Evolutionary conservation across 1,140 invertebrate species (phyloP).

Genomic region (Anadara kagoshimensis): DNA sequence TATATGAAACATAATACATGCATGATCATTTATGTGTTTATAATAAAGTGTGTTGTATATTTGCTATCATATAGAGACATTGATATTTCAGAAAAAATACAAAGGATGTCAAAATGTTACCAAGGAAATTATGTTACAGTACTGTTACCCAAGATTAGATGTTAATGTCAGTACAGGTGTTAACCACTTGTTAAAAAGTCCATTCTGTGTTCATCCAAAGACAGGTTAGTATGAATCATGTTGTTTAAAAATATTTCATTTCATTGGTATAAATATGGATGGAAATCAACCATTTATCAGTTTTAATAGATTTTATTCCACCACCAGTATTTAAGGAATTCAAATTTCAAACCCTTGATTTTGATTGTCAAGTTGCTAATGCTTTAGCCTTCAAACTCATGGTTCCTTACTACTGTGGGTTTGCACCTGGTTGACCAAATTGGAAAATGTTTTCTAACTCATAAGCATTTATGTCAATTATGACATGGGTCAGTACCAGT

Average conservation of each 20-base stretch:
- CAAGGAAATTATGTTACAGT: constrained; percentile 75
- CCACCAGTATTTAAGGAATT: not conserved
- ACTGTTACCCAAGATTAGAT: constrained; percentile 94
- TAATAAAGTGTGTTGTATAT: no score
- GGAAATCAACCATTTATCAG: not conserved
- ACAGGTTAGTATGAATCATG: constrained; percentile 79
- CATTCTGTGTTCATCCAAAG: constrained; percentile 99
- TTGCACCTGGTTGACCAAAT: not conserved
- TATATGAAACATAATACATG: no score
- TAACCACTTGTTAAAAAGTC: constrained; percentile 98
- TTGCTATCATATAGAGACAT: no score
- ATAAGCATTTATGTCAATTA: no score
- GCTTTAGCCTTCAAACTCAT: not conserved
- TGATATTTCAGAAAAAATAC: no score
- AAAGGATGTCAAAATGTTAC: constrained; percentile 37
- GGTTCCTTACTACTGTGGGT: no score
- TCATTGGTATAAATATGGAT: not conserved
- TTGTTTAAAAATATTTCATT: not conserved
- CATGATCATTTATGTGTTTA: no score
- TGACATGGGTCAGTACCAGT: no score
- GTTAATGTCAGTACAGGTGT: constrained; percentile 96
- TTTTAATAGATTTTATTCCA: not conserved
- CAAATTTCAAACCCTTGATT: not conserved
- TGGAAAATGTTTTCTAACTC: no score
- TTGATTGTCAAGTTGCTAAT: not conserved